Conservation (phyloP, 2,797 vertebrate species). For the Ciconia nigra region DNA sequence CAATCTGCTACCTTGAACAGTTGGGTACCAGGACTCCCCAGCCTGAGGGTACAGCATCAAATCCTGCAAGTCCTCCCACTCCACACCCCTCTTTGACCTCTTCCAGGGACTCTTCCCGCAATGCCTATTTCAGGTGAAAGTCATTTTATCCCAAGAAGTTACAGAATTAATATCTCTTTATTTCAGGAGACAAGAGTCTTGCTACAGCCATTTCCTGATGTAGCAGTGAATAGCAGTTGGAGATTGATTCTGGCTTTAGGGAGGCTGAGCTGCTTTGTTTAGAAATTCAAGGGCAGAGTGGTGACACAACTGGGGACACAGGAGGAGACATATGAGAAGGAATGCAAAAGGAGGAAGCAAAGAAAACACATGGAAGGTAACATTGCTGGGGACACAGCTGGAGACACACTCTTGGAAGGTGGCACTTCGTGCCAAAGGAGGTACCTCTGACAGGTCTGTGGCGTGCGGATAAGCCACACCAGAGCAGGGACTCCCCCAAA, state of each 20-base stretch:
- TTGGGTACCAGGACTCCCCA: not conserved
- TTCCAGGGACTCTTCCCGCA: not conserved
- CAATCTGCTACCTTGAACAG: not conserved
- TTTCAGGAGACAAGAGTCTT: not conserved
- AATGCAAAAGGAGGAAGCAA: not conserved
- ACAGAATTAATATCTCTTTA: not conserved
- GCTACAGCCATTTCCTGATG: not conserved
- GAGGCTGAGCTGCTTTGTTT: not conserved
- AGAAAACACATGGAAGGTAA: not conserved
- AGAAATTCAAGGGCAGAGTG: not conserved
- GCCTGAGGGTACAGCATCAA: not conserved
- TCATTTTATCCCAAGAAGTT: not conserved
- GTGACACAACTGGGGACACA: not conserved
- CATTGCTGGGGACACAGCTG: not conserved
- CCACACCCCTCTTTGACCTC: not conserved
- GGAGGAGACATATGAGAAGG: not conserved
- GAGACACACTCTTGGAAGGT: not conserved
- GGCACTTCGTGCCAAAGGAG: not conserved
- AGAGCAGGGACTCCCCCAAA: not conserved
- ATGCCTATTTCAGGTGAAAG: not conserved
- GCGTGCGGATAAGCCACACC: fast-evolving
- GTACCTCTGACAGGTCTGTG: not conserved
- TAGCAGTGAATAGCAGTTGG: not conserved
- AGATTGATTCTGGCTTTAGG: not conserved
- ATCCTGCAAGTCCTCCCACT: not conserved